A percentile compares a stretch with the other conserved stretches of the same genome.
These are phyloP conservation scores for Automeris io DNA, from an alignment of 2,888 invertebrate genomes.

Conservation along the genomic window DNA sequence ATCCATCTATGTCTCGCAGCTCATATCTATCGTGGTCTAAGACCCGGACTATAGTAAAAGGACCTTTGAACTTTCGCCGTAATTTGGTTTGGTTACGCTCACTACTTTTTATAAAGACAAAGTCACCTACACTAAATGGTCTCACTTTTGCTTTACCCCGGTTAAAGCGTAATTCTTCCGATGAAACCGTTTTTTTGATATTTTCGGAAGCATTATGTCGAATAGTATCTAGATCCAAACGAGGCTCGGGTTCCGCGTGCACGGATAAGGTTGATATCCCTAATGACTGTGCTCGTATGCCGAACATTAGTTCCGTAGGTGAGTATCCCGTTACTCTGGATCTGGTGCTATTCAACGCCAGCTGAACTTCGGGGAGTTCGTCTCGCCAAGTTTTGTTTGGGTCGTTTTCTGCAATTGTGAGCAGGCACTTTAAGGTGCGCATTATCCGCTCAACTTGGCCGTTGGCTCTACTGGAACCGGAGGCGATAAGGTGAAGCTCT, in stretches of 20 bases:
- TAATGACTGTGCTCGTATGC: too few relatives aligned
- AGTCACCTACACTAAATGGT: conserved; percentile 14
- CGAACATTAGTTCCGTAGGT: conserved; percentile 14
- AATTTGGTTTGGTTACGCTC: conserved; percentile 20
- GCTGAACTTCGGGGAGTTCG: conserved; percentile 18
- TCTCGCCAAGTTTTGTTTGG: conserved; percentile 18
- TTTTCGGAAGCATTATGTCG: conserved; percentile 8
- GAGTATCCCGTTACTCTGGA: conserved; percentile 14
- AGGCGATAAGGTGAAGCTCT: conserved; percentile 21
- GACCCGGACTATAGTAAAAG: conserved; percentile 10
- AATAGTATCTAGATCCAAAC: conserved; percentile 7
- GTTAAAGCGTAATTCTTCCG: conserved; percentile 12
- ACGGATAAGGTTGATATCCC: conserved; percentile 6
- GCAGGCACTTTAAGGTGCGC: conserved; percentile 14
- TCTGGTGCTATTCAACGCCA: conserved; percentile 17
- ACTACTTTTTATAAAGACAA: conserved; percentile 15
- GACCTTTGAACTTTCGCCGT: conserved; percentile 15
- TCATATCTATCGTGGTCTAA: conserved; percentile 16
- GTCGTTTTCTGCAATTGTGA: conserved; percentile 12
- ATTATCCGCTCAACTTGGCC: conserved; percentile 18
- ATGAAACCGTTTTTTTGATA: conserved; percentile 9
- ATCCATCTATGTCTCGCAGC: too few relatives aligned
- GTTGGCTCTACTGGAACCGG: conserved; percentile 18
- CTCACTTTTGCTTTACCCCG: conserved; percentile 10
- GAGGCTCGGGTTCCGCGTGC: not conserved